Base-by-base conservation (phyloP, 1,140 invertebrate species). In the Diachasmimorpha longicaudata region DNA sequence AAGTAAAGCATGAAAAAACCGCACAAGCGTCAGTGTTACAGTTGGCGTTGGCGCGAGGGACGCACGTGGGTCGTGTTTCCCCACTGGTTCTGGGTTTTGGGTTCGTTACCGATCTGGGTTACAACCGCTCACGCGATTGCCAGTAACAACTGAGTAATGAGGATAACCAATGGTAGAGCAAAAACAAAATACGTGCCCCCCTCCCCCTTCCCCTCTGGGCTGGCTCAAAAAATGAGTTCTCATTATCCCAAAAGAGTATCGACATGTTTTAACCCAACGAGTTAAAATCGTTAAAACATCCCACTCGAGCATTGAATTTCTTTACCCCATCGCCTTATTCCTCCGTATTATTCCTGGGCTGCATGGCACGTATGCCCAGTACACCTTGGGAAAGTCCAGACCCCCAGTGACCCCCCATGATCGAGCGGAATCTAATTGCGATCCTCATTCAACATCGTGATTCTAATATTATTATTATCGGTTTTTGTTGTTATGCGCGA, bases 351-450 rank as follows among this genome's bases (percentile, higher is more conserved):
- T 25, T 13, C 23, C 19, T 25, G 0, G 11, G 6, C 21, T 63
- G 13, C 58, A 25, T 63, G 23, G 58, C 58, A 63, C 58, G 58
- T 63, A 63, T 63, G 58, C 6, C 58, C 21, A 63, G 69, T 37
- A n/a, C 11, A 13, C 36, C 48, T 31, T 71, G 69, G 66, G 66
- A 68, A 68, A 68, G 66, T 71, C 39, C 39, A 8, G 44, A 14
- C 69, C 42, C 69, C 39, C 19, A 19, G 25, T 68, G 66, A 68
- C 66, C 66, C 52, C 23, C 23, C 19, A 63, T 31, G 66, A 68
- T 68, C 66, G 66, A 68, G n/a, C 66, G 66, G 31, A 42, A 68
- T 68, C 66, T 68, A 68, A 68, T 68, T 68, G 66, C 66, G 66
- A 68, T 39, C 66, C 66, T 37, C 36, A 63, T 63, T 13, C 58